phyloP scores from a whole-genome alignment of 2,888 invertebrate genomes.

The Leptarthrus brevirostris region DNA sequence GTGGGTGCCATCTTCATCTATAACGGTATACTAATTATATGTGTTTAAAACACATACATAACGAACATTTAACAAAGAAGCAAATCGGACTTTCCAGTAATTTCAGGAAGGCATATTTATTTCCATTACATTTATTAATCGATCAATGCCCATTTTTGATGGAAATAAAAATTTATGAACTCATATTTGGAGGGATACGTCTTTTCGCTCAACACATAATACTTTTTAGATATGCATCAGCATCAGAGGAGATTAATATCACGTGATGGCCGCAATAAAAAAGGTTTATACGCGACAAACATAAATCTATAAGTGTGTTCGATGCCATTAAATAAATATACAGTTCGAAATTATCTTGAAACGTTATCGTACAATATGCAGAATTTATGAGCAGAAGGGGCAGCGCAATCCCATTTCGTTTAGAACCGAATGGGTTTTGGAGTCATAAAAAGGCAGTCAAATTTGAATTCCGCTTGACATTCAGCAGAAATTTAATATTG shows the following conservation, averaged over 20 bases:
- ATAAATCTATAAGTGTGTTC: conserved; percentile 44
- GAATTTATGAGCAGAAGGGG: conserved; percentile 34
- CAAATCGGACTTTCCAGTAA: no score
- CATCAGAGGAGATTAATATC: conserved; percentile 42
- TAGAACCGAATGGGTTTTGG: conserved; percentile 48
- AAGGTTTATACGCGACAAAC: conserved; percentile 33
- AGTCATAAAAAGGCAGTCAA: conserved; percentile 48
- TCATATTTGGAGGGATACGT: neutral
- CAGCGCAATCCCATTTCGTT: conserved; percentile 35
- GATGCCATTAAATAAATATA: conserved; percentile 46
- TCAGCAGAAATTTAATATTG: conserved; percentile 49
- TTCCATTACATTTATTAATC: neutral
- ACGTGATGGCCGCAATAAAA: conserved; percentile 39
- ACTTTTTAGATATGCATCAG: conserved; percentile 16
- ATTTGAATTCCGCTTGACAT: conserved; percentile 48
- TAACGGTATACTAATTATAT: no score
- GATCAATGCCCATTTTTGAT: neutral
- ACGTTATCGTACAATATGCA: conserved; percentile 44
- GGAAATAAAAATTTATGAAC: conserved; percentile 33
- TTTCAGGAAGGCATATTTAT: no score
- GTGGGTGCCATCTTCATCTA: neutral
- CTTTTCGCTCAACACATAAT: conserved; percentile 22
- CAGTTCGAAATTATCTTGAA: conserved; percentile 48
- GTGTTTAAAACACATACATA: no score
- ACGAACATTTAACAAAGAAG: no score